Evolutionary conservation across 2,113 vertebrate genomes (phyloP), one percentile per base, ranked within the genome.

Genomic region (Ornithorhynchus anatinus): DNA sequence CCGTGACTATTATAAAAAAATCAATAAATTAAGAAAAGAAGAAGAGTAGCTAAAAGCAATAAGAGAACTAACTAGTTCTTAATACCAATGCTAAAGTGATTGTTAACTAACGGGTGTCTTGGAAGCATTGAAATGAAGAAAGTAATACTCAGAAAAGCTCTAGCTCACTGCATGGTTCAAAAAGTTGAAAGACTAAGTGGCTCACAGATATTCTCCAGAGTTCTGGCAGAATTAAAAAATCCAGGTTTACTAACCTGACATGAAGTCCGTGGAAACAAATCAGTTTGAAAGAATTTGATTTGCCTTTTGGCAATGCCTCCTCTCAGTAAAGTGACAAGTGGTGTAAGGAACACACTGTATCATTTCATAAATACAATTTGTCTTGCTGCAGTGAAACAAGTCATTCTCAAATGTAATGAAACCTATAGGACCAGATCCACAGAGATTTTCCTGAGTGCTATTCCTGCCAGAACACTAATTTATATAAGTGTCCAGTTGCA

Each of bases 181-280:
- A 44, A 69, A 72, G 29, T 5, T 37, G 25, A 66, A 65, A 48
- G 31, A 64, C 53, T 36, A 74, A 61, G 60, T 61, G 36, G 3
- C 25, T 20, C 1, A 5, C 36, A 76, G 16, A 36, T 14, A 29
- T 15, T 14, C 32, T 77, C 74, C 31, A 44, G 60, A 62, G 25
- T 58, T n/a, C 31, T 67, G 35, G 47, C 33, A 43, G 66, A 35
- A 69, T 69, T 81, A 75, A 70, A 13, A 80, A 74, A 31, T 2
- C 22, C 31, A 13, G 4, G 31, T 78, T 80, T 82, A 54, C 71
- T 16, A 57, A 48, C 7, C 13, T 69, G 82, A 79, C 59, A 50
- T 43, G 82, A 84, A 91, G 87, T 74, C 75, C 22, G 23, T 59
- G 27, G 37, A 48, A 39, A 68, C 25, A 56, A 84, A 72, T 74